phyloP scores from a whole-genome alignment of 2,113 vertebrate genomes.

The Brachyhypopomus gauderio region DNA sequence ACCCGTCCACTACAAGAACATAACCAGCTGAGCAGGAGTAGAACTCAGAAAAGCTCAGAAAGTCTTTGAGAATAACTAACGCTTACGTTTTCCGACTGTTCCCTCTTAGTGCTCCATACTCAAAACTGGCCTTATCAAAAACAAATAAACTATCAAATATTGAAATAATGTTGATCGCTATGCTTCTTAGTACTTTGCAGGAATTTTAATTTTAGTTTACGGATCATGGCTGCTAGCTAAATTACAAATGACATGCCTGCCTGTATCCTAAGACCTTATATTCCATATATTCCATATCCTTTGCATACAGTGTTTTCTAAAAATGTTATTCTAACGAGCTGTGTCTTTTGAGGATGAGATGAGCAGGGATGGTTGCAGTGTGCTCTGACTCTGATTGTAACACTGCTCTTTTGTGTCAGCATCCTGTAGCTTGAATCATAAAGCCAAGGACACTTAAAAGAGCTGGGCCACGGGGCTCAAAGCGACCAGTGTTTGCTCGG shows the following conservation, averaged over 20 bases:
- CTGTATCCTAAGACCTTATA: background rate
- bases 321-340: background rate
- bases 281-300: background rate
- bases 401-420: constrained; percentile 42
- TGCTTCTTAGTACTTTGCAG: background rate
- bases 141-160: background rate
- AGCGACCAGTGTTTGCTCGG: constrained; percentile 42
- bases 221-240: background rate
- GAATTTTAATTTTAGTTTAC: background rate
- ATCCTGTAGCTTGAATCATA: constrained; percentile 36
- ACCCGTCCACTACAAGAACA: background rate
- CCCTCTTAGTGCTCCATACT: background rate
- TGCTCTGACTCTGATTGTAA: constrained; percentile 19
- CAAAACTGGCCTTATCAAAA: background rate
- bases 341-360: constrained; percentile 20
- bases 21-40: background rate
- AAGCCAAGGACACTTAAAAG: constrained; percentile 30
- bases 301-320: background rate
- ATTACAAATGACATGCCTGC: background rate
- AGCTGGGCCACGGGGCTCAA: constrained; percentile 31
- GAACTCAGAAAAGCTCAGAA: background rate
- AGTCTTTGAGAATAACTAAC: background rate
- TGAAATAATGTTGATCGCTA: background rate
- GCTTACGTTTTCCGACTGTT: background rate
- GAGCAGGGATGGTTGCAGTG: background rate